phyloP scores from a whole-genome alignment of 92 coral and sea anemone genomes.

The Phymanthus crucifer region DNA sequence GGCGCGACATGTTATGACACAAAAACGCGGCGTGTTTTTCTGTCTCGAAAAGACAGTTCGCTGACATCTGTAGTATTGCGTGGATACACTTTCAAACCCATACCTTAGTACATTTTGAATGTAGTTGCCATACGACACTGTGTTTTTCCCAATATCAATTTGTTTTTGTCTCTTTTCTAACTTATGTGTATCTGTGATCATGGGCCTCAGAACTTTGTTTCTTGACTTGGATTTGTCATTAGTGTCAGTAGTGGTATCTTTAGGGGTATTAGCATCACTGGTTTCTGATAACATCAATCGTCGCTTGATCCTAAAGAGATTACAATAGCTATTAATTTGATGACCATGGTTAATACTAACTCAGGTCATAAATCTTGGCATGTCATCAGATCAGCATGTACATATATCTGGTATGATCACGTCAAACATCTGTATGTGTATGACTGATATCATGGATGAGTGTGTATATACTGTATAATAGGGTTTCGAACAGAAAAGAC shows the following conservation, averaged over 20 bases:
- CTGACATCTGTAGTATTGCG: too few species aligned
- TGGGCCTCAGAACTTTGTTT: conserved; percentile 47
- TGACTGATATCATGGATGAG: conserved; percentile 27
- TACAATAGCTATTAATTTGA: not conserved
- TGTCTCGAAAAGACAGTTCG: too few species aligned
- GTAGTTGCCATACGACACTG: conserved; percentile 92
- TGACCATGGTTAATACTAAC: not conserved
- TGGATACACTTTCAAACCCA: not conserved
- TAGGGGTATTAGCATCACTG: conserved; percentile 34
- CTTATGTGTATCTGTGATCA: conserved; percentile 79
- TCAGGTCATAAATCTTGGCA: not conserved
- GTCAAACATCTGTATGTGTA: not conserved
- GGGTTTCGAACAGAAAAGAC: not conserved
- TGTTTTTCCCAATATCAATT: conserved; percentile 94
- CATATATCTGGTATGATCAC: conserved; percentile 4
- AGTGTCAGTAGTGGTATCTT: conserved; percentile 9
- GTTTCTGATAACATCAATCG: conserved; percentile 70
- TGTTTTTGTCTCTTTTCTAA: conserved; percentile 89
- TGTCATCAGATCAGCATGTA: conserved; percentile 10
- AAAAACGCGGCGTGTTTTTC: too few species aligned
- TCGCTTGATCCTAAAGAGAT: conserved; percentile 70
- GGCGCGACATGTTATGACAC: too few species aligned
- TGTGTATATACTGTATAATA: conserved; percentile 14
- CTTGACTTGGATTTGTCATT: conserved; percentile 27
- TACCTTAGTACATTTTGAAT: conserved; percentile 68